phyloP scores from a whole-genome alignment of 2,113 vertebrate genomes.

The Ammospiza nelsoni region DNA sequence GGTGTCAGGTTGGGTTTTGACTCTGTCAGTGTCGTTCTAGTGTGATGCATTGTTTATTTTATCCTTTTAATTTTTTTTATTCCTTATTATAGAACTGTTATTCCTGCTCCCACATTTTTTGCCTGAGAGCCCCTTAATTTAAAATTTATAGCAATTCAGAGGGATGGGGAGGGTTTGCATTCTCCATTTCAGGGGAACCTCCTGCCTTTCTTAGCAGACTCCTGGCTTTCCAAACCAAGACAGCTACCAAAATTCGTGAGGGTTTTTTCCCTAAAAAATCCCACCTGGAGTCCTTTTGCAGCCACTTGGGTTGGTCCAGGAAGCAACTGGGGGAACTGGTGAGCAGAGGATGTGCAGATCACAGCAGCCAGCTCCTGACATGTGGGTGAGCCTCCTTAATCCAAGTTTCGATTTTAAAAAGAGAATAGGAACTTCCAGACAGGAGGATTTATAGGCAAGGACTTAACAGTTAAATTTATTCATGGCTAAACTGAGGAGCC shows the following conservation, averaged over 20 bases:
- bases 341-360: background rate
- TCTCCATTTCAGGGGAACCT: no score
- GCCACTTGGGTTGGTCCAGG: background rate
- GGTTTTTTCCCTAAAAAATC: background rate
- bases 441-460: constrained; percentile 7
- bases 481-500: constrained; percentile 47
- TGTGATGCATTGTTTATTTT: no score
- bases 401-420: background rate
- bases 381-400: background rate
- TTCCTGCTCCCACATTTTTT: no score
- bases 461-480: constrained; percentile 57
- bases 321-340: background rate
- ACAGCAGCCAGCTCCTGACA: background rate
- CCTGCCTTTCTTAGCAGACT: no score
- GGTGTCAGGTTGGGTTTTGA: no score
- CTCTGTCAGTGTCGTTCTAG: no score
- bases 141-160: no score
- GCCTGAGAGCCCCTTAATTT: no score
- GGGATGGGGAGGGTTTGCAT: no score
- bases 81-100: no score
- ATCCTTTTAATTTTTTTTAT: no score
- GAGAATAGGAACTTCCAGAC: background rate
- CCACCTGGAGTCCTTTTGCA: background rate
- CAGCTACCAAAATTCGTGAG: background rate
- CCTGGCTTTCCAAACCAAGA: no score